Conservation (phyloP, 2,888 invertebrate genomes). For the Tetrapedia diversipes region DNA sequence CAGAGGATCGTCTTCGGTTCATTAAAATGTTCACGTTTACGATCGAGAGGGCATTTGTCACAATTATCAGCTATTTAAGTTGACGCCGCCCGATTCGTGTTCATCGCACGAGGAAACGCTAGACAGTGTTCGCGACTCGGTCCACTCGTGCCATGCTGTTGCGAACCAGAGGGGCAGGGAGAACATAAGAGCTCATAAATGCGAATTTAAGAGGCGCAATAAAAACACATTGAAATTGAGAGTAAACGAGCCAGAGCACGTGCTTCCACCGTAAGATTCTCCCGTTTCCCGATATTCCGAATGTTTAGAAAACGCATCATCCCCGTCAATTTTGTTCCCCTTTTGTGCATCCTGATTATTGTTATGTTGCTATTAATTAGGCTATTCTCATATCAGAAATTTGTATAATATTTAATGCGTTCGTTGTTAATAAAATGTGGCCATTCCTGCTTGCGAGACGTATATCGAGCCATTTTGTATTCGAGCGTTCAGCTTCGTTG, state of each 20-base stretch:
- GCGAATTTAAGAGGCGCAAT: slow-evolving; percentile 83
- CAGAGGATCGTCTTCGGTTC: slow-evolving; percentile 36
- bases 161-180: slow-evolving; percentile 69
- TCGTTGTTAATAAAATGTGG: too few species aligned
- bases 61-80: slow-evolving; percentile 78
- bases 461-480: too few species aligned
- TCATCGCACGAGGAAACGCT: slow-evolving; percentile 69
- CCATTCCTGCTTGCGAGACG: too few species aligned
- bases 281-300: slow-evolving; percentile 58
- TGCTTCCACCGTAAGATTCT: slow-evolving; percentile 68
- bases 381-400: too few species aligned
- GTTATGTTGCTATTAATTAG: neutral
- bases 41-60: slow-evolving; percentile 74
- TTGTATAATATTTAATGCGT: neutral
- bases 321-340: neutral
- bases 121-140: slow-evolving; percentile 51
- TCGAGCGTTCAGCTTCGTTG: too few species aligned
- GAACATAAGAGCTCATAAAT: slow-evolving; percentile 83
- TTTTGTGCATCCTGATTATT: neutral
- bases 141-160: slow-evolving; percentile 48
- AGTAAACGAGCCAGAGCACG: slow-evolving; percentile 80
- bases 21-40: slow-evolving; percentile 74
- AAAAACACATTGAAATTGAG: slow-evolving; percentile 83
- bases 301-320: slow-evolving; percentile 16
- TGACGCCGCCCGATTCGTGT: slow-evolving; percentile 75